These are phyloP conservation scores for Chitala chitala DNA, from an alignment of 2,113 vertebrate genomes.

Conservation along the genomic window DNA sequence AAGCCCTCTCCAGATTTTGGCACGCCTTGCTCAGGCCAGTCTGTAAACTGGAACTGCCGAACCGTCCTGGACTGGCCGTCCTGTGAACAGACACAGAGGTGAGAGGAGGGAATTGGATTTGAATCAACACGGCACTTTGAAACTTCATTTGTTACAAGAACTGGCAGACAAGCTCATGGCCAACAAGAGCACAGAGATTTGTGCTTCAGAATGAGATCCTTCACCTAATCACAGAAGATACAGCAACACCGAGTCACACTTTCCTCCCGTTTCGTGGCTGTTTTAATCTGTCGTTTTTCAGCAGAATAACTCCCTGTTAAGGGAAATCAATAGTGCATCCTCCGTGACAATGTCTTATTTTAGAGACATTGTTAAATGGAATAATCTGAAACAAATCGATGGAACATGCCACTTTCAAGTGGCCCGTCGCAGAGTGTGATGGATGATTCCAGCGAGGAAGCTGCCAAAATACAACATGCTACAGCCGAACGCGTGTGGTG, in stretches of 20 bases:
- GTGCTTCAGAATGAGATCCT: background rate
- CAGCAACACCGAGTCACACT: background rate
- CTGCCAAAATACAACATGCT: background rate
- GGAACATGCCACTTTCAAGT: constrained; percentile 28
- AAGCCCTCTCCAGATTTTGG: constrained; percentile 96
- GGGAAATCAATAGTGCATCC: constrained; percentile 59
- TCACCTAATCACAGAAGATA: background rate
- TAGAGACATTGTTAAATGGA: constrained; percentile 58
- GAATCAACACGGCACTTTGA: background rate
- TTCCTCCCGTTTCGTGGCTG: background rate
- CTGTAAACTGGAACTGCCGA: constrained; percentile 97
- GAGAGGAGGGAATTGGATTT: background rate
- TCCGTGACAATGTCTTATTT: constrained; percentile 52
- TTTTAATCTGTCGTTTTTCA: constrained; percentile 28
- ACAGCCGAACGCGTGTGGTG: background rate
- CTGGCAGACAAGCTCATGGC: background rate
- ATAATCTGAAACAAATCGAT: constrained; percentile 60
- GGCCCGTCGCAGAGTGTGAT: constrained; percentile 35
- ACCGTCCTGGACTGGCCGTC: constrained; percentile 94
- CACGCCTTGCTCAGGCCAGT: constrained; percentile 95
- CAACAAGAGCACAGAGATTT: background rate
- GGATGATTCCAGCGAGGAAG: constrained; percentile 39
- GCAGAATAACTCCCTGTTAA: constrained; percentile 46
- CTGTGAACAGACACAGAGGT: constrained; percentile 48
- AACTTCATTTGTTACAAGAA: background rate